phyloP scores from a whole-genome alignment of 2,113 vertebrate species.

The Charina bottae region DNA sequence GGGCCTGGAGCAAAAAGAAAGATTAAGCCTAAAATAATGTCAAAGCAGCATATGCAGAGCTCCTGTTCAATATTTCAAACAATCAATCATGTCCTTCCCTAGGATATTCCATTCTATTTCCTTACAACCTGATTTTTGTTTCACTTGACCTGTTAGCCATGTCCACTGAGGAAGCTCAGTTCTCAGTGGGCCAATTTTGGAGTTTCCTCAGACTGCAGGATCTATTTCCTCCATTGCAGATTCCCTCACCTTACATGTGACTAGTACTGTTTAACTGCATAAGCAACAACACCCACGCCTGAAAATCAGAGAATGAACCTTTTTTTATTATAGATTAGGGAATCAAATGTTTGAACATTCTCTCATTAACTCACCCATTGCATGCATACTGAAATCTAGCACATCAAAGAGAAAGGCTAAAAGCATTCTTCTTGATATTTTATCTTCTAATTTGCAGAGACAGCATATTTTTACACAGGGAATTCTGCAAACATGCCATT shows the following conservation, averaged over 20 bases:
- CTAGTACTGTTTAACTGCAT: not conserved
- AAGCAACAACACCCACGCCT: not conserved
- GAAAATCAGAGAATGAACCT: not conserved
- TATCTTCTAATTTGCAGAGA: not conserved
- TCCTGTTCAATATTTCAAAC: not conserved
- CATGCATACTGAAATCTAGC: not conserved
- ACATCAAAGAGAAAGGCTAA: not conserved
- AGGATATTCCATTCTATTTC: not conserved
- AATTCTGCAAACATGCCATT: not conserved
- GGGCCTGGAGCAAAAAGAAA: conserved; percentile 74
- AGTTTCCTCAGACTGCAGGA: not conserved
- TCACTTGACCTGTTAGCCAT: not conserved
- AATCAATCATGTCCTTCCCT: not conserved
- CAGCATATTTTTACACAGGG: not conserved
- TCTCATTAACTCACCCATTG: not conserved
- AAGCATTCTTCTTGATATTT: not conserved
- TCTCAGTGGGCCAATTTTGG: not conserved
- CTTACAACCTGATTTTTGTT: not conserved
- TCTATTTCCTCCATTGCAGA: not conserved
- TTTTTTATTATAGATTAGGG: not conserved
- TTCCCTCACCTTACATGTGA: too few species aligned
- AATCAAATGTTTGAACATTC: not conserved
- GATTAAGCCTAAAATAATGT: not conserved
- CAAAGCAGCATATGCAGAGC: not conserved
- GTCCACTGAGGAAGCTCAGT: not conserved